phyloP scores from a whole-genome alignment of 2,888 invertebrate genomes.

The Iphiclides podalirius region DNA sequence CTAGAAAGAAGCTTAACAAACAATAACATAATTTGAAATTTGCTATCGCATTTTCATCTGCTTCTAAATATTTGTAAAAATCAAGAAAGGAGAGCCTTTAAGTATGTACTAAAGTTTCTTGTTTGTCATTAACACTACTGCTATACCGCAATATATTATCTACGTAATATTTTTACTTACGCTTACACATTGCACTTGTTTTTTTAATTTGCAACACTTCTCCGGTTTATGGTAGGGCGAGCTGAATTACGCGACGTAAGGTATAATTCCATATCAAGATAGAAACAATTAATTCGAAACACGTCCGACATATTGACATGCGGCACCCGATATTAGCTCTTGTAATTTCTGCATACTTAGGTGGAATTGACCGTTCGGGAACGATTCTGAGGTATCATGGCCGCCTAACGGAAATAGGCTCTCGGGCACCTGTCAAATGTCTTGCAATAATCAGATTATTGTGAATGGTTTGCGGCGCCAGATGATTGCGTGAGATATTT shows the following conservation, averaged over 20 bases:
- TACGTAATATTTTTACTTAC: background rate
- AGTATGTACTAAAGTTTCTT: too few species aligned
- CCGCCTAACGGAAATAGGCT: conserved; percentile 13
- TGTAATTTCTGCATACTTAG: conserved; percentile 7
- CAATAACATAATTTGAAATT: too few species aligned
- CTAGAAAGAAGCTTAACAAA: too few species aligned
- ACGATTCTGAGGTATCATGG: conserved; percentile 5
- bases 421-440: conserved; percentile 13
- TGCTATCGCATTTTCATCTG: too few species aligned
- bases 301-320: conserved; percentile 1
- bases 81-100: too few species aligned
- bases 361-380: conserved; percentile 3
- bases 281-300: conserved; percentile 8
- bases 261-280: conserved; percentile 1
- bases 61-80: too few species aligned
- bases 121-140: too few species aligned
- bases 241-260: background rate
- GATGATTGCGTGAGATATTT: conserved; percentile 15
- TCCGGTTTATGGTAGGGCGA: background rate
- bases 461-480: conserved; percentile 9
- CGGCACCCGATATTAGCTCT: conserved; percentile 4
- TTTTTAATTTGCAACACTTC: background rate
- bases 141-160: background rate
- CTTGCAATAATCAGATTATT: conserved; percentile 17
- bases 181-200: too few species aligned